phyloP scores from a whole-genome alignment of 2,113 vertebrate genomes.

The Buteo buteo region DNA sequence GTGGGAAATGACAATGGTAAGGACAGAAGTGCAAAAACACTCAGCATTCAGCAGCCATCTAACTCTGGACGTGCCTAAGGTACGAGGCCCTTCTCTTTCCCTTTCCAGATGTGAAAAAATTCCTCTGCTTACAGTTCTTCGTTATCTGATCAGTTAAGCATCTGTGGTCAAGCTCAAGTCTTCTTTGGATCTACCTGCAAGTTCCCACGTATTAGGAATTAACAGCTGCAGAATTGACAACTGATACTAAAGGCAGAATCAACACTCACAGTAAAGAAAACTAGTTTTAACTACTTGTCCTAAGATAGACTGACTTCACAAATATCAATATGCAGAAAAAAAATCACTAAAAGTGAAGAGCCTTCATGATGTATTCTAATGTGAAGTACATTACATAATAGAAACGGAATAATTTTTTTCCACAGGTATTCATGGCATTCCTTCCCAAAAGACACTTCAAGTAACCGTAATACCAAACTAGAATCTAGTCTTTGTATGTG shows the following conservation, averaged over 20 bases:
- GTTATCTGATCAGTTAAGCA: neutral
- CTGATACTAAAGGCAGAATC: neutral
- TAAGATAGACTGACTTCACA: neutral
- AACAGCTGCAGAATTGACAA: neutral
- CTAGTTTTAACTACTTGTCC: neutral
- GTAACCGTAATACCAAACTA: neutral
- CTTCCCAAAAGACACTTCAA: neutral
- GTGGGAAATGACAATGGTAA: neutral
- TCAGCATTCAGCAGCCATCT: neutral
- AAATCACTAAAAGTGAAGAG: neutral
- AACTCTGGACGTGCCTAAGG: neutral
- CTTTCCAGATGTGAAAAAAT: neutral
- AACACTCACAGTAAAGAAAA: neutral
- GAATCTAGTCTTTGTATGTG: neutral
- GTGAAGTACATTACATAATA: neutral
- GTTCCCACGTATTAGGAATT: accelerated
- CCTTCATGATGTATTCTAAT: neutral
- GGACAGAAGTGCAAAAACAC: neutral
- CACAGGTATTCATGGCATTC: neutral
- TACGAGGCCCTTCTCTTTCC: neutral
- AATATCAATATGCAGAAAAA: neutral
- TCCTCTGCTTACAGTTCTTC: neutral
- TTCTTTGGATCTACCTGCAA: neutral
- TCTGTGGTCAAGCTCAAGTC: neutral
- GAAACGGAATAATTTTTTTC: neutral